Evolutionary conservation across 2,888 invertebrate species (phyloP).

Genomic region (Drosophila formosana): DNA sequence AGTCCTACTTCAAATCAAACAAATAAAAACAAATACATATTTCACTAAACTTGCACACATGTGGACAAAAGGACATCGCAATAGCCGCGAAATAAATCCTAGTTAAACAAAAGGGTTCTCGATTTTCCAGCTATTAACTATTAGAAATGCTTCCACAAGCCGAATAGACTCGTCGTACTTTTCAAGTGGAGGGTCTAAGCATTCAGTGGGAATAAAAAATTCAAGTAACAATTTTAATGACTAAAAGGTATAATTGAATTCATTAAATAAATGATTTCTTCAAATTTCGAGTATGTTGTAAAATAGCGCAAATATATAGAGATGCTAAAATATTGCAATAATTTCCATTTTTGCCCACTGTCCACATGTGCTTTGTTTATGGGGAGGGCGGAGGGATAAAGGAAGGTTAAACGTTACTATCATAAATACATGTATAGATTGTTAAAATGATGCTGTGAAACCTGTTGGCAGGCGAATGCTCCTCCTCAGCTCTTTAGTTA

Average conservation of each 20-base stretch:
- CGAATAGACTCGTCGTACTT: background rate
- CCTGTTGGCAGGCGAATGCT: conserved; percentile 21
- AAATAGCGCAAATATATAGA: background rate
- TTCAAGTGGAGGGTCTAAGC: background rate
- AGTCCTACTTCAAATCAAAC: conserved; percentile 17
- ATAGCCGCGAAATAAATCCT: background rate
- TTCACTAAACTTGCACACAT: conserved; percentile 33
- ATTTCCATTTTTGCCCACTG: background rate
- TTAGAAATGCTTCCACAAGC: no score
- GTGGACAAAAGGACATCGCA: background rate
- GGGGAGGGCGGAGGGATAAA: background rate
- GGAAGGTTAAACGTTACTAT: background rate
- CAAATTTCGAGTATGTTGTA: no score
- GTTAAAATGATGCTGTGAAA: conserved; percentile 31
- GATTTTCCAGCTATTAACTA: no score
- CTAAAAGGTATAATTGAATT: no score
- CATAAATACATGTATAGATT: conserved; percentile 8
- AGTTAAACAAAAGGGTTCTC: no score
- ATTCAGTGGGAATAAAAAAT: background rate
- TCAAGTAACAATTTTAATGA: background rate
- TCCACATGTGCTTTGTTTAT: background rate
- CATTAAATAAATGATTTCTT: background rate
- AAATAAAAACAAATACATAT: conserved; percentile 38
- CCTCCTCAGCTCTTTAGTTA: background rate
- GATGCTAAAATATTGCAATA: background rate